Evolutionary conservation across 2,888 invertebrate species (phyloP).

Genomic region (Pemphredon lugubris): DNA sequence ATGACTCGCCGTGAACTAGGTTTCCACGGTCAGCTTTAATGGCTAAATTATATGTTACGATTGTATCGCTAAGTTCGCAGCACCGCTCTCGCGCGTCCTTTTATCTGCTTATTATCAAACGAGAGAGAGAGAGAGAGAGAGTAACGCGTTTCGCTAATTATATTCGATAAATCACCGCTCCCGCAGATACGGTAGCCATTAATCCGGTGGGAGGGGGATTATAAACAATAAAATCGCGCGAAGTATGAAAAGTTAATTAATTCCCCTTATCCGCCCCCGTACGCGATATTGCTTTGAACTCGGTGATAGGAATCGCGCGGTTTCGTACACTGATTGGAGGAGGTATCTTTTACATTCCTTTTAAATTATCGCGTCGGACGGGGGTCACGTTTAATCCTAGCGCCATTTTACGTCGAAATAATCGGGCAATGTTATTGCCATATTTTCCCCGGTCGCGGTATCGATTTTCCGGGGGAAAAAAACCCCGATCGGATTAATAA

Average conservation of each 20-base stretch:
- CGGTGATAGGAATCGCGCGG: neutral
- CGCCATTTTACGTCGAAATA: no score
- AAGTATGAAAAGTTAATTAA: neutral
- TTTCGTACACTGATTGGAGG: no score
- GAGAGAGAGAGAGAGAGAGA: neutral
- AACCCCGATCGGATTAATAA: slow-evolving; percentile 27
- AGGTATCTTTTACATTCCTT: no score
- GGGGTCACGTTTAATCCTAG: no score
- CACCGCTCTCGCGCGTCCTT: slow-evolving; percentile 20
- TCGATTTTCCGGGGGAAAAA: slow-evolving; percentile 1
- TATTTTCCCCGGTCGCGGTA: neutral
- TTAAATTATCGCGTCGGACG: no score
- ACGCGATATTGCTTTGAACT: neutral
- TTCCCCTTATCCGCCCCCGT: no score
- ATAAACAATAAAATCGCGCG: no score
- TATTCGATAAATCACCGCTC: slow-evolving; percentile 31
- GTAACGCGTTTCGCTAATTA: slow-evolving; percentile 42
- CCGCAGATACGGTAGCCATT: slow-evolving; percentile 15
- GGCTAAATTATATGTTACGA: slow-evolving; percentile 59
- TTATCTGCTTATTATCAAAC: neutral
- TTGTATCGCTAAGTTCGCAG: slow-evolving; percentile 34
- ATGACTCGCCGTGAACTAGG: slow-evolving; percentile 59
- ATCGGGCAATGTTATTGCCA: no score
- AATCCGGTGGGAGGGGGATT: neutral
- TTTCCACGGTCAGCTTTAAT: slow-evolving; percentile 62